Evolutionary conservation across 2,888 invertebrate genomes (phyloP).

Genomic region (Muschampia plurimacula): DNA sequence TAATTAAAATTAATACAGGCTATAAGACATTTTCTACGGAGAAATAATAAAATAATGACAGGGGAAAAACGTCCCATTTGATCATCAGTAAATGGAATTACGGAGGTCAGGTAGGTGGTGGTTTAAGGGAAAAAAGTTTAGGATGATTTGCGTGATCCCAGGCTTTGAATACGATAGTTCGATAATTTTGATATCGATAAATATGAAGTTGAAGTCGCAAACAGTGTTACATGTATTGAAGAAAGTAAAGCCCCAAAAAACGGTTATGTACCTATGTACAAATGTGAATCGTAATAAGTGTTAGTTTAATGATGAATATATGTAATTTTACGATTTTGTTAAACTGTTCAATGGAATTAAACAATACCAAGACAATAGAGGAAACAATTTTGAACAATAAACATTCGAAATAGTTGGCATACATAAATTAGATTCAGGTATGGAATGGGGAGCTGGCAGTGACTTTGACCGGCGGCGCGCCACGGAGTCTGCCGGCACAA

Average conservation of each 20-base stretch:
- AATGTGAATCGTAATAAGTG: too few relatives aligned
- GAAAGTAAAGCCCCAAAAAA: not conserved
- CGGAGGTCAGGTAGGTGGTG: constrained; percentile 6
- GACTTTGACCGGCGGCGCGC: constrained; percentile 65
- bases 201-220: not conserved
- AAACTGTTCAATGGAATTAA: not conserved
- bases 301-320: too few relatives aligned
- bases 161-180: constrained; percentile 6
- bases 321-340: too few relatives aligned
- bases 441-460: constrained; percentile 52
- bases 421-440: constrained; percentile 27
- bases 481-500: constrained; percentile 54
- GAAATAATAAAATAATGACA: not conserved
- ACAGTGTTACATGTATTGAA: not conserved
- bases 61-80: not conserved
- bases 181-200: not conserved
- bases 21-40: not conserved
- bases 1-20: not conserved
- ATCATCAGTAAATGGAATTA: constrained; percentile 12
- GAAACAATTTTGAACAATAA: not conserved
- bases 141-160: constrained; percentile 1
- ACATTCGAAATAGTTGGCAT: constrained; percentile 10
- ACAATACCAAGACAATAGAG: not conserved
- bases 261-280: not conserved
- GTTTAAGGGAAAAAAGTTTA: constrained; percentile 3